These are phyloP conservation scores for Orius insidiosus DNA, from an alignment of 1,140 invertebrate species.

Conservation along the genomic window DNA sequence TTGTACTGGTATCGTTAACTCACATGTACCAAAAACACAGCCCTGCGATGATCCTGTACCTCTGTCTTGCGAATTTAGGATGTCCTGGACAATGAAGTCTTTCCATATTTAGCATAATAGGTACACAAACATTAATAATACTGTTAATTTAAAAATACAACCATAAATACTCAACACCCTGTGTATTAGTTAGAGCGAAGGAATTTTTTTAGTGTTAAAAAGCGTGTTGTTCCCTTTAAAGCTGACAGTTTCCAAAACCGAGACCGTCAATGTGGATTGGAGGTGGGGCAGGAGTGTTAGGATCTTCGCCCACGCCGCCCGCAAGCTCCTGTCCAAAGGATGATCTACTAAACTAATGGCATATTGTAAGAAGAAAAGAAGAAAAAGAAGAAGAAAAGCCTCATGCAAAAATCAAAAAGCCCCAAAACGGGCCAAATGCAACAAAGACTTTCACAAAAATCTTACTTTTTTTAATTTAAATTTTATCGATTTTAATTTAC, in stretches of 20 bases:
- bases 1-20: too few species aligned
- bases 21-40: too few species aligned
- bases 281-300: neutral
- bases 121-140: too few species aligned
- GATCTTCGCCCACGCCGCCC: neutral
- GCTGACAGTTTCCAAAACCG: constrained; percentile 10
- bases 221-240: constrained; percentile 4
- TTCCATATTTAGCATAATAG: too few species aligned
- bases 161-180: too few species aligned
- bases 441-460: neutral
- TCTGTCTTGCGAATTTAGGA: too few species aligned
- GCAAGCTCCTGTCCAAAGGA: constrained; percentile 18
- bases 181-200: too few species aligned
- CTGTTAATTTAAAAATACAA: too few species aligned
- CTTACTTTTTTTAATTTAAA: neutral
- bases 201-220: too few species aligned
- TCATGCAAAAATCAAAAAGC: neutral
- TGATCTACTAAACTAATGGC: constrained; percentile 19
- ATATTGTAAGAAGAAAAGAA: constrained; percentile 10
- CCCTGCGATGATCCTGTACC: too few species aligned
- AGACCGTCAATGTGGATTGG: constrained; percentile 9
- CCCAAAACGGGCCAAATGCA: neutral
- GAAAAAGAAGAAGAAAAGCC: constrained; percentile 5
- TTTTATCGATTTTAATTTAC: neutral
- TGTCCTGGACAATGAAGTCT: too few species aligned